Base-by-base conservation (phyloP, 1,140 invertebrate genomes). In the Trichonephila clavata region DNA sequence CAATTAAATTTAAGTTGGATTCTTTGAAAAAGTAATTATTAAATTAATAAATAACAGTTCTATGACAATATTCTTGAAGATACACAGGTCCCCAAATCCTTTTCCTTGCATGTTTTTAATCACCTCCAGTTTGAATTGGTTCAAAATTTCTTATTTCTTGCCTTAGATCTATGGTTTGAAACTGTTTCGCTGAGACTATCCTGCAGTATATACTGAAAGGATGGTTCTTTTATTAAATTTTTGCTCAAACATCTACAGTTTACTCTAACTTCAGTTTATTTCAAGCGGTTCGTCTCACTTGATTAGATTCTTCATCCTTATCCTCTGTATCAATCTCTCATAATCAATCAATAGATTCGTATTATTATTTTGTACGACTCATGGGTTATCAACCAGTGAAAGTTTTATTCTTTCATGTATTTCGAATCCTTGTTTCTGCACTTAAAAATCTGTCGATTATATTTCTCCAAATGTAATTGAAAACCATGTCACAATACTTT, bases 261-360 rank as follows among this genome's bases (percentile, higher is more conserved):
- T 88, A 80, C 50, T 87, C 21, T 80, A 87, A 93, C 83, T 86
- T 93, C 18, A 65, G 68, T 84, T 93, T 86, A 86, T 86, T 92
- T 92, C 83, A 86, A 92, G 91, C 50, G 92, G 84, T 84, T 92
- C 60, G 90, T 93, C 83, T 93, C 65, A 87, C 83, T 93, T 93
- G 92, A 93, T 93, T 93, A 93, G 92, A 93, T 88, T 87, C 83
- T 60, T 92, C 91, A 92, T 92, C 92, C 71, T 80, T 71, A 93
- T 93, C 92, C 86, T 63, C 32, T 65, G 43, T 71, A 86, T 92
- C 91, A 92, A 92, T 88, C 92, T 77, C 92, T 87, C 86, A 93
- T 88, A 87, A 93, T 93, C 92, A 93, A 93, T 93, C 92, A 93
- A 88, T 93, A 43, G 71, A 39, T 43, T 27, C 63, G 32, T 63